Evolutionary conservation across 2,113 vertebrate species (phyloP), one percentile per base, ranked within the genome.

Genomic region (Cheirogaleus medius): DNA sequence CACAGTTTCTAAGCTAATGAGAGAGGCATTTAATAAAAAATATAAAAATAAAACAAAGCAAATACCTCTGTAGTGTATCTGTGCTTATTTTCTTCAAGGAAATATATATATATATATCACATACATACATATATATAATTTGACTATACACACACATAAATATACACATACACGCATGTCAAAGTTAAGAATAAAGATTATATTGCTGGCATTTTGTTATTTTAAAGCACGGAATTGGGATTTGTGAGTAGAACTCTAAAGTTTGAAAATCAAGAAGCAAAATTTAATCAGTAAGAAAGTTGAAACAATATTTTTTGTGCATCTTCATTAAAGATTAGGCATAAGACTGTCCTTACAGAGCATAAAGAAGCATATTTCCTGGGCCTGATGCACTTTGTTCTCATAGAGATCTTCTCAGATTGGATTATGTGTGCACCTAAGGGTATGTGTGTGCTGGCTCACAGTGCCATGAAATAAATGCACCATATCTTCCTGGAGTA

Each of bases 311-410:
- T 34, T 91, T 87, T 56, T 56, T 68, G 52, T 90, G 14, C 42
- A 49, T 47, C 90, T 96, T 95, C 56, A 66, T 94, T 96, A 93
- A 87, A 80, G 27, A 94, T 96, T 87, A 93, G 92, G 12, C 34
- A 47, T 29, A 63, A 80, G 23, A 39, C 18, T 91, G 34, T 13
- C 39, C 25, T 88, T 58, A 49, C 21, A 49, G 69, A 76, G 32
- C n/a, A 76, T 17, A 84, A 69, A 66, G 66, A 66, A 71, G 81
- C 49, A 32, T 80, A 87, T 64, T 97, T 90, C 69, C 88, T 87
- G 23, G 5, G n/a, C 64, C 58, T 56, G 64, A 69, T 63, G 20
- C 5, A 34, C 80, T 95, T 96, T 92, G 74, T 92, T 87, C 76
- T 88, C 77, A 92, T 84, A 73, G 84, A 97, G 64, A 77, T 94